Evolutionary conservation across 2,888 invertebrate genomes (phyloP), one percentile per base, ranked within the genome.

Genomic region (Volucella zonaria): DNA sequence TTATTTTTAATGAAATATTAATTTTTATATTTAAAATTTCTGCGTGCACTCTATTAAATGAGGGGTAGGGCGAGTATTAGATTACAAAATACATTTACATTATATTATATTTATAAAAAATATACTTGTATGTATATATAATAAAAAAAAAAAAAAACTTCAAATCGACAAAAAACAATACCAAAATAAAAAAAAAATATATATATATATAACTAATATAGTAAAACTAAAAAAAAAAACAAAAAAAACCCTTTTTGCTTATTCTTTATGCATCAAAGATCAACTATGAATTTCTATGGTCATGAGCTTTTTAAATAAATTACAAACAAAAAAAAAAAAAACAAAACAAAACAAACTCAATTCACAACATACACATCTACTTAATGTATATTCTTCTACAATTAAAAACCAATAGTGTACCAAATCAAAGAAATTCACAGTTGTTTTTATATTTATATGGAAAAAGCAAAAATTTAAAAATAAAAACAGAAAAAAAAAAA

Each of bases 11-110:
- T 90, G 90, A 89, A 90, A 90, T 89, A 89, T 89, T 87, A 89
- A 89, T 89, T 87, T 88, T 88, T 83, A 88, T 87, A 87, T 86
- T 83, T 88, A 88, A 88, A 89, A 88, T 87, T 90, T 90, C 90
- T 90, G 91, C 91, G 92, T 92, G 92, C 92, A 92, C 91, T 91
- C 90, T 90, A 89, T 88, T 88, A 89, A 89, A 90, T 89, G 92
- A 92, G 92, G 91, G 92, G 92, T 90, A 92, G 88, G 92, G 92
- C 92, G 92, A 92, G 91, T 87, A 82, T 87, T 76, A 89, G 88
- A 89, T 88, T 80, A 87, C 78, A 71, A 87, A 78, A 85, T 86
- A 82, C 74, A 83, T 86, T 83, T 82, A 82, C 62, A 86, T 81
- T 67, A 81, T 86, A 82, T 82, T 82, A 82, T 78, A 77, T 64